A percentile compares a stretch with the other conserved stretches of the same genome.
phyloP scores from a whole-genome alignment of 2,113 vertebrate species.

The Hypanus sabinus region DNA sequence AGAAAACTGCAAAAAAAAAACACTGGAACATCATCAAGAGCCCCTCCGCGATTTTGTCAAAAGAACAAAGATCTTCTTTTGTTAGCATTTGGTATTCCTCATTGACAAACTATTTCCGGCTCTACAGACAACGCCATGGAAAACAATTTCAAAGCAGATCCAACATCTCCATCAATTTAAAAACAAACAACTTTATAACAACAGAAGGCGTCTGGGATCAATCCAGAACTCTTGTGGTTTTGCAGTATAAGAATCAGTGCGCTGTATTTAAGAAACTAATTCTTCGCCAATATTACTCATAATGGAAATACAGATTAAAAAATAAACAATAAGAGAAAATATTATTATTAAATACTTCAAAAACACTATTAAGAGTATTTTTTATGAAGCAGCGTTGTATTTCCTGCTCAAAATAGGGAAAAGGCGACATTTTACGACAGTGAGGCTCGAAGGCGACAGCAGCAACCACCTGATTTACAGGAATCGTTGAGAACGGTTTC shows the following conservation, averaged over 20 bases:
- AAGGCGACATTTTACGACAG: background rate
- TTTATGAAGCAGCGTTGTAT: background rate
- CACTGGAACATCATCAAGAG: background rate
- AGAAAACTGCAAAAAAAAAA: background rate
- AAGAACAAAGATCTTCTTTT: background rate
- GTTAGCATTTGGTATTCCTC: background rate
- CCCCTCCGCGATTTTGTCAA: no score
- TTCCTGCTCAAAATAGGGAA: background rate
- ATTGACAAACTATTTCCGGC: background rate
- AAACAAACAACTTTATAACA: background rate
- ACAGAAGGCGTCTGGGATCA: background rate
- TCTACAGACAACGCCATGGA: background rate
- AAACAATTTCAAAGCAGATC: background rate
- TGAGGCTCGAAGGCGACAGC: background rate
- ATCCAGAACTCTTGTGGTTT: background rate
- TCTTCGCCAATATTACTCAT: background rate
- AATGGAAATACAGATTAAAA: background rate
- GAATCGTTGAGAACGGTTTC: background rate
- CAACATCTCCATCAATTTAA: background rate
- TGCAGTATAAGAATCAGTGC: background rate
- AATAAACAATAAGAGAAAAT: background rate
- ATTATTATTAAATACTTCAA: background rate
- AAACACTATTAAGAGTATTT: background rate
- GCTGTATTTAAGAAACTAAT: background rate
- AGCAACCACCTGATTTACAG: background rate